Evolutionary conservation across 2,888 invertebrate species (phyloP), one percentile per base, ranked within the genome.

Genomic region (Drosophila mimetica): DNA sequence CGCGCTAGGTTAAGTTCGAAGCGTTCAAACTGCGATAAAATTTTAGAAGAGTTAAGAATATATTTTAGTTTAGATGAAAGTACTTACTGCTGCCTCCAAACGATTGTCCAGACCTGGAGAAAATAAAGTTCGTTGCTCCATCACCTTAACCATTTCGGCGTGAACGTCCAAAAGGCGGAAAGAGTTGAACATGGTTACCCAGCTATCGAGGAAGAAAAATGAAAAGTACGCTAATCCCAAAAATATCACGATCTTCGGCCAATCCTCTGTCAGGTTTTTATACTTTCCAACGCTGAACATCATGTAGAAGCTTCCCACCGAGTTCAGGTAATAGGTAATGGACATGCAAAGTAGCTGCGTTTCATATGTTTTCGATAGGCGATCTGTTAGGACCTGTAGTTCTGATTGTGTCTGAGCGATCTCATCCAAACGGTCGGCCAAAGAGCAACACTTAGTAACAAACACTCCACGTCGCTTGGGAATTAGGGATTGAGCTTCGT

Each of bases 341-440:
- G 14, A 4, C 7, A 70, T 50, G 30, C 63, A 53, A 0, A 80
- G 5, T 0, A 22, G 11, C 14, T 88, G 86, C 0, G 69, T 1
- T 0, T 79, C 63, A 44, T 58, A 82, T 6, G 69, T 63, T 0
- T 30, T 20, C 0, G 47, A 8, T 50, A 80, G 39, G 1, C 50
- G 58, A 6, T 32, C 7, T 0, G 48, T 11, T 0, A 72, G 22
- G 0, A 13, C 11, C 5, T 76, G 71, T 0, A 88, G 16, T 0
- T 63, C n/a, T 0, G 54, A 54, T 13, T 82, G 81, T 4, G 51
- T 11, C 0, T 3, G 6, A 0, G 86, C 83, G n/a, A 82, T 25
- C 1, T 6, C 41, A 5, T 79, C 60, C 18, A 82, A n/a, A 1
- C 83, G 79, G 51, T 76, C 79, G 7, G 83, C 86, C 18, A 86